Percentiles rank a stretch among this genome's conserved stretches.
phyloP scores from a whole-genome alignment of 2,113 vertebrate genomes.

The Corydoras sp. region DNA sequence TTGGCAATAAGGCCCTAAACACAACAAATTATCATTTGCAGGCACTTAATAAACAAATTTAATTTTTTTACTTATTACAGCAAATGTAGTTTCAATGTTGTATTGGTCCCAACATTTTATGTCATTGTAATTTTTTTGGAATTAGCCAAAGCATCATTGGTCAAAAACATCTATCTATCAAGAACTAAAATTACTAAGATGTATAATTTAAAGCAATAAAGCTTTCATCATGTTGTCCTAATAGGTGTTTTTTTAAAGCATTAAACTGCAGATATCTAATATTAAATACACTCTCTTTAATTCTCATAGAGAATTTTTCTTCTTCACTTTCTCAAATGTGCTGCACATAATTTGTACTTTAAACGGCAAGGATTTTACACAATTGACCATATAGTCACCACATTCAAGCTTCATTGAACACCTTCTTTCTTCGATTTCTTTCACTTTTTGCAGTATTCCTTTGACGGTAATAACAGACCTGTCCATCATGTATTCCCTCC shows the following conservation, averaged over 20 bases:
- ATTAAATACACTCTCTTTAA: too few species aligned
- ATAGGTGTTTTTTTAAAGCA: too few species aligned
- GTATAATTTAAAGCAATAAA: too few species aligned
- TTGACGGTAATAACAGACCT: conserved; percentile 68
- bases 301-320: conserved; percentile 36
- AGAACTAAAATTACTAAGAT: too few species aligned
- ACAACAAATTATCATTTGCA: conserved; percentile 5
- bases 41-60: neutral
- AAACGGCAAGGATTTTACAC: conserved; percentile 48
- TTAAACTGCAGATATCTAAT: too few species aligned
- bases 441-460: conserved; percentile 56
- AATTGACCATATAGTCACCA: conserved; percentile 61
- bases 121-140: too few species aligned
- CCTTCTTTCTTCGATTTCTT: conserved; percentile 62
- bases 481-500: conserved; percentile 68
- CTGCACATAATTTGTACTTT: conserved; percentile 38
- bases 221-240: too few species aligned
- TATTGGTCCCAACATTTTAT: too few species aligned
- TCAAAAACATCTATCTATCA: too few species aligned
- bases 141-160: too few species aligned
- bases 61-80: neutral
- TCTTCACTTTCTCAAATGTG: conserved; percentile 40
- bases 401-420: conserved; percentile 58
- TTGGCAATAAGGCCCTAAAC: conserved; percentile 35
- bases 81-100: neutral